phyloP scores from a whole-genome alignment of 2,888 invertebrate genomes.

The Tenthredo distinguenda region DNA sequence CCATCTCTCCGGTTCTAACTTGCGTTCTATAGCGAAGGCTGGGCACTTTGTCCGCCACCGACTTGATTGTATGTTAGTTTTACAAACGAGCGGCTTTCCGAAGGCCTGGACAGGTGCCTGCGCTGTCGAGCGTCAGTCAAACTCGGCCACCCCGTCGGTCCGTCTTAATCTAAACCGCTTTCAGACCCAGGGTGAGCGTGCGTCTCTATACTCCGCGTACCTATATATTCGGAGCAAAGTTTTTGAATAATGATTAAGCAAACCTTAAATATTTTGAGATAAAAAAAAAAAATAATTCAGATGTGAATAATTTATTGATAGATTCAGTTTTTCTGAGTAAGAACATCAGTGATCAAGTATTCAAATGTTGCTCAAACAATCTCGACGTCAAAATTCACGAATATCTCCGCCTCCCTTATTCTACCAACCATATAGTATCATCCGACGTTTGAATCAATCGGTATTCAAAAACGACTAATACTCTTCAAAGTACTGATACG shows the following conservation, averaged over 20 bases:
- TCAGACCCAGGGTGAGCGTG: constrained; percentile 41
- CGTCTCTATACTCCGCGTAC: background rate
- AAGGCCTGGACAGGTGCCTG: constrained; percentile 70
- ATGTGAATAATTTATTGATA: background rate
- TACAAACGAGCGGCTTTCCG: constrained; percentile 73
- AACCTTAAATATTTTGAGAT: background rate
- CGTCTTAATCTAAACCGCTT: constrained; percentile 40
- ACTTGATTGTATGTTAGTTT: constrained; percentile 76
- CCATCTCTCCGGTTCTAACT: constrained; percentile 63
- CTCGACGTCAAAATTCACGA: background rate
- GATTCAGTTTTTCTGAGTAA: background rate
- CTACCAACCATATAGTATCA: background rate
- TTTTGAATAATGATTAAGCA: background rate
- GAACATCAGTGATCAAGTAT: background rate
- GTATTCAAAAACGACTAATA: background rate
- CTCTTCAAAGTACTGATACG: background rate
- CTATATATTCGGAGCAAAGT: background rate
- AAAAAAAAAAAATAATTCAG: background rate
- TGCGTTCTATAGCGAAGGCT: constrained; percentile 57
- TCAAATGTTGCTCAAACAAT: background rate
- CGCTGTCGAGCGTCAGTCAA: constrained; percentile 59
- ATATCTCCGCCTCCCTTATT: background rate
- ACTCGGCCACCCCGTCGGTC: constrained; percentile 50
- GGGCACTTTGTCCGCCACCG: constrained; percentile 64
- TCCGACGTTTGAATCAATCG: background rate